These are phyloP conservation scores for Macaca nemestrina DNA, from an alignment of 2,113 vertebrate genomes.

Conservation along the genomic window DNA sequence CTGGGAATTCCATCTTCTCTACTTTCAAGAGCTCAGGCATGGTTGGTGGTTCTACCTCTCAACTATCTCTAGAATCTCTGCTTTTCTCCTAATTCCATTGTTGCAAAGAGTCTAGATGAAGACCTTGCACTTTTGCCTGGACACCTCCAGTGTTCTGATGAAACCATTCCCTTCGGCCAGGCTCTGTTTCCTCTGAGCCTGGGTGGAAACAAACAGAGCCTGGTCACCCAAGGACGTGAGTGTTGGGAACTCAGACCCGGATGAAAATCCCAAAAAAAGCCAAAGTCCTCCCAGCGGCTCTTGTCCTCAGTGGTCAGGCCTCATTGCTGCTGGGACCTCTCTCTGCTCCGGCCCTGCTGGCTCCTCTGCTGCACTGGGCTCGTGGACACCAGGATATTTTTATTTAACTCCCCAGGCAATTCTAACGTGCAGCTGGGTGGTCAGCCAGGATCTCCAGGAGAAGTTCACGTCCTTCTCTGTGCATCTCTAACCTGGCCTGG, in stretches of 20 bases:
- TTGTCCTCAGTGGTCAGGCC: fast-evolving
- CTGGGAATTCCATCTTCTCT: not conserved
- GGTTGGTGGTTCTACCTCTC: fast-evolving
- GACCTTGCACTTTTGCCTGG: not conserved
- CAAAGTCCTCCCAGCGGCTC: fast-evolving
- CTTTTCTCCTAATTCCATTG: fast-evolving
- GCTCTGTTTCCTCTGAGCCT: not conserved
- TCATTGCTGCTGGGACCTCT: fast-evolving
- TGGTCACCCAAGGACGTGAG: too few relatives aligned
- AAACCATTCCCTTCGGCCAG: not conserved
- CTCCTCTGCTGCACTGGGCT: not conserved
- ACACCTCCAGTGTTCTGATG: fast-evolving
- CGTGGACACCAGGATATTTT: fast-evolving
- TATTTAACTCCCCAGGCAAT: not conserved
- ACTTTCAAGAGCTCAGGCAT: not conserved
- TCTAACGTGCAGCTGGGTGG: not conserved
- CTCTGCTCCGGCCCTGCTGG: not conserved
- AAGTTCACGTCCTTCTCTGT: not conserved
- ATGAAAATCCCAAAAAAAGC: not conserved
- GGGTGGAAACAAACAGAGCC: too few relatives aligned
- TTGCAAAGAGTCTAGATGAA: not conserved
- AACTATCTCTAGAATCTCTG: fast-evolving
- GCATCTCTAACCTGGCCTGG: not conserved
- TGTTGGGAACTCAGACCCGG: not conserved
- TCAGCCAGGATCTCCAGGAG: not conserved